Evolutionary conservation across 2,888 invertebrate genomes (phyloP).

Genomic region (Hirtodrosophila histrioides): DNA sequence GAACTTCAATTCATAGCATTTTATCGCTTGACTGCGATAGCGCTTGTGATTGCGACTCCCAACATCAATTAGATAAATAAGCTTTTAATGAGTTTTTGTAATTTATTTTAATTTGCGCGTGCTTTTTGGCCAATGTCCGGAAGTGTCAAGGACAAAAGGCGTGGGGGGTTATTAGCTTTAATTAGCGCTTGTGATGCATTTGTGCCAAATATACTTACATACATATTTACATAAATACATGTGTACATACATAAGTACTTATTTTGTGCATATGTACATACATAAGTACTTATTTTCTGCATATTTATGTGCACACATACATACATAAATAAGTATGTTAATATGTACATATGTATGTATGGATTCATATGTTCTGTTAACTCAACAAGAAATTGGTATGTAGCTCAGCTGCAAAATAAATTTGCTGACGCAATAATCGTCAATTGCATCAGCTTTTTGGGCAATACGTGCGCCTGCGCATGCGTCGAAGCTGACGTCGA

Average conservation of each 20-base stretch:
- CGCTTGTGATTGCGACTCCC: constrained; percentile 33
- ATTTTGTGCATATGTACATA: constrained; percentile 3
- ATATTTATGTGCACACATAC: constrained; percentile 13
- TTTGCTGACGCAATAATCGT: constrained; percentile 67
- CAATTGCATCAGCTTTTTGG: constrained; percentile 70
- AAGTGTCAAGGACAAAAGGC: constrained; percentile 14
- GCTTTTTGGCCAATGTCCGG: constrained; percentile 28
- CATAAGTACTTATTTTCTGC: not conserved
- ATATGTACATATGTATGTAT: not conserved
- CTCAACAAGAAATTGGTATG: constrained; percentile 18
- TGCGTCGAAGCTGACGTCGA: constrained; percentile 24
- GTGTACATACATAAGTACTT: constrained; percentile 3
- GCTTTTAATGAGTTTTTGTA: constrained; percentile 58
- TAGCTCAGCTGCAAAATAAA: constrained; percentile 6
- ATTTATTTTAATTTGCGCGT: constrained; percentile 57
- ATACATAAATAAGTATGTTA: constrained; percentile 1
- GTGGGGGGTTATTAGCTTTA: constrained; percentile 3
- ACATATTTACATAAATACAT: constrained; percentile 9
- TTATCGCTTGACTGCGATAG: constrained; percentile 32
- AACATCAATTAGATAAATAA: constrained; percentile 70
- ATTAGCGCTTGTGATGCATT: constrained; percentile 18
- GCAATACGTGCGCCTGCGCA: constrained; percentile 59
- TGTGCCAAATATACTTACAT: constrained; percentile 11
- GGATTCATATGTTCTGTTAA: constrained; percentile 3
- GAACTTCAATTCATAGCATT: not conserved